phyloP scores from a whole-genome alignment of 2,888 invertebrate genomes.

The Ferrisia virgata region DNA sequence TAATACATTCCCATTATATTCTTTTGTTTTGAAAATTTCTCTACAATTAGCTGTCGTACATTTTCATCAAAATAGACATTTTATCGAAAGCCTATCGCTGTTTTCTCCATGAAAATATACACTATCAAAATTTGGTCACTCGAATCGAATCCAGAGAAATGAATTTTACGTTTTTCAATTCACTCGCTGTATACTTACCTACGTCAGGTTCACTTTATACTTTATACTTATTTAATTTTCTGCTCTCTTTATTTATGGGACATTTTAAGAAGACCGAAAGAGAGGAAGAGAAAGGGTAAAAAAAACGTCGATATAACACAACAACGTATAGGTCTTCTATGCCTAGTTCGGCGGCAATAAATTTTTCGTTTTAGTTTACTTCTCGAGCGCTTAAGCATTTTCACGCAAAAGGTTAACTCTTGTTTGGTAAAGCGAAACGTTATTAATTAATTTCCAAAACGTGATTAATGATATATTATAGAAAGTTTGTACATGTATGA shows the following conservation, averaged over 20 bases:
- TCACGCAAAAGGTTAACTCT: conserved; percentile 6
- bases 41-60: too few species aligned
- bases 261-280: background rate
- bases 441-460: conserved; percentile 28
- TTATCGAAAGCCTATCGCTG: too few species aligned
- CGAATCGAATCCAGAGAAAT: background rate
- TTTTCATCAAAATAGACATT: too few species aligned
- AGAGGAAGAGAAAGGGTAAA: too few species aligned
- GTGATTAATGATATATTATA: conserved; percentile 26
- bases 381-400: background rate
- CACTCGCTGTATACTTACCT: background rate
- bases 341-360: background rate
- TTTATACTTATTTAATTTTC: too few species aligned
- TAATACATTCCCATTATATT: background rate
- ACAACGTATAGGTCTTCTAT: background rate
- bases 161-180: background rate
- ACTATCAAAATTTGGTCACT: background rate
- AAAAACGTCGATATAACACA: background rate
- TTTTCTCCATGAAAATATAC: background rate
- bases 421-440: background rate
- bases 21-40: too few species aligned
- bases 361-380: background rate
- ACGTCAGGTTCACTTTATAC: background rate
- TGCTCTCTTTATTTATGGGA: background rate
- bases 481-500: conserved; percentile 18